Percentiles rank a stretch among this genome's conserved stretches.
These are phyloP conservation scores for Moxostoma hubbsi DNA, from an alignment of 2,797 vertebrate species.

Conservation along the genomic window DNA sequence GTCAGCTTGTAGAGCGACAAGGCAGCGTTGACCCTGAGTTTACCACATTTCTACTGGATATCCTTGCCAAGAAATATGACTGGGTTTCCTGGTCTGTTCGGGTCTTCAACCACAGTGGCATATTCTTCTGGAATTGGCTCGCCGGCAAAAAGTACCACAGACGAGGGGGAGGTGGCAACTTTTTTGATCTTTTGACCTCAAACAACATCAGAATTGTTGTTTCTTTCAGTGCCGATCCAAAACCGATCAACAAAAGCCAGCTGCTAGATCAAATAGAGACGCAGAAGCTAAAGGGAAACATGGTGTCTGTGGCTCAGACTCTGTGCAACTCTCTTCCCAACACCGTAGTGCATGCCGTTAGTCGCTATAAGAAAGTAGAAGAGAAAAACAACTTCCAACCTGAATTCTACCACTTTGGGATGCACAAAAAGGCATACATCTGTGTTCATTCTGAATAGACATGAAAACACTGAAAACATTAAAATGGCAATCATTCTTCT, in stretches of 20 bases:
- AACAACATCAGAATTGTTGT: conserved; percentile 78
- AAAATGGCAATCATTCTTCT: conserved; percentile 43
- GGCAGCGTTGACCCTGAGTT: conserved; percentile 64
- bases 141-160: conserved; percentile 80
- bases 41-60: conserved; percentile 68
- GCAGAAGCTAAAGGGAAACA: conserved; percentile 75
- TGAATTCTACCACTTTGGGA: conserved; percentile 77
- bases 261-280: conserved; percentile 75
- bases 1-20: conserved; percentile 64
- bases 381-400: conserved; percentile 80
- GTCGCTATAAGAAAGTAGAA: conserved; percentile 78
- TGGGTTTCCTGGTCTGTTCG: conserved; percentile 83
- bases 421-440: conserved; percentile 75
- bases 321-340: conserved; percentile 72
- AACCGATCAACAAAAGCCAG: conserved; percentile 72
- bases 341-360: conserved; percentile 79
- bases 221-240: conserved; percentile 76
- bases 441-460: conserved; percentile 78
- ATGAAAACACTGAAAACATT: background rate
- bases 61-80: conserved; percentile 78
- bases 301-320: conserved; percentile 73
- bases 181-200: conserved; percentile 76
- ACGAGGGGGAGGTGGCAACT: conserved; percentile 70
- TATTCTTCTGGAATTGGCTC: conserved; percentile 82
- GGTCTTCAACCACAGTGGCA: conserved; percentile 69